Base-by-base conservation (phyloP, 2,888 invertebrate species). In the Apotomis betuletana region DNA sequence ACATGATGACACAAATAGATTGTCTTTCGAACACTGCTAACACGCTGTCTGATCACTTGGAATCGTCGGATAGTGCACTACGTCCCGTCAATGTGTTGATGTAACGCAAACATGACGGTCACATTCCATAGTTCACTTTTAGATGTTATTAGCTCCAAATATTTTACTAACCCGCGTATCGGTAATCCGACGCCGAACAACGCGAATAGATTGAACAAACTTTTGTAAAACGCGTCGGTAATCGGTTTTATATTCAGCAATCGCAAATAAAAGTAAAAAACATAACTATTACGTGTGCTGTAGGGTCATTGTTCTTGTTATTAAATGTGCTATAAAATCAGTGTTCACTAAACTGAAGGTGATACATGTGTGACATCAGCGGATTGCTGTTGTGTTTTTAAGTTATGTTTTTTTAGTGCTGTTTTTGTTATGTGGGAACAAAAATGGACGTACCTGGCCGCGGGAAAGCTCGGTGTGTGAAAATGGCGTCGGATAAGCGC, bases 1-100 rank as follows among this genome's bases (percentile, higher is more conserved):
- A 92, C 91, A 90, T 90, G 87, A 89, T 89, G 92, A 91, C 92
- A 91, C 83, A 92, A 93, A 93, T 93, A 93, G 93, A 93, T 87
- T 83, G 85, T 86, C 84, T 90, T 89, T 88, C 82, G 83, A 86
- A 85, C 79, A 79, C 80, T 81, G 80, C 80, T 85, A 85, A 79
- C 81, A 85, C 83, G 82, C 80, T 79, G 78, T 84, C 80, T 83
- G 86, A 90, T 87, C 84, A 85, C 78, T 81, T 76, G 79, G 79
- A 81, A 75, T 82, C 79, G 83, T 86, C 86, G 82, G 80, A 82
- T 75, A 73, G 75, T 78, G 78, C 78, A 76, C 78, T 76, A 82
- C 87, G 83, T 84, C 87, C 82, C 78, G 81, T 83, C 82, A 83
- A 82, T 83, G 83, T 85, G 87, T 91, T 90, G 90, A 91, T 92